Conservation (phyloP, 1,140 invertebrate species). For the Zaprionus tsacasi region DNA sequence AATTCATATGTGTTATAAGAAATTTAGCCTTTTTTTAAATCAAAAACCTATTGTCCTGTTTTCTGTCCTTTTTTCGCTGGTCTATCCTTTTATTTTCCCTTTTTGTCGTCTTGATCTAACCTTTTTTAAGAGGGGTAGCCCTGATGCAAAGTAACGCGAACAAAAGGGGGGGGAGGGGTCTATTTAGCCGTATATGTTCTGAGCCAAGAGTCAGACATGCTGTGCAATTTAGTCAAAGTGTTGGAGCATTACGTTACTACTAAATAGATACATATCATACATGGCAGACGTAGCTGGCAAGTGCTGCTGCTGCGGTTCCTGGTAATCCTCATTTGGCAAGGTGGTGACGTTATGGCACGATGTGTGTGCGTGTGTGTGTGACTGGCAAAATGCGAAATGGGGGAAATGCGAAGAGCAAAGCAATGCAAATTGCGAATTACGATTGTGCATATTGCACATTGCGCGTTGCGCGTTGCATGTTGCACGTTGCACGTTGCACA, state of each 20-base stretch:
- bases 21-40: no score
- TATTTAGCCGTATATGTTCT: neutral
- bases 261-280: no score
- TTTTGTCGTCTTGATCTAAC: no score
- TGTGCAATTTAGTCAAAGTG: neutral
- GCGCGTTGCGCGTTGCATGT: neutral
- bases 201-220: constrained; percentile 1
- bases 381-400: neutral
- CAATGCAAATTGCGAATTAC: constrained; percentile 3
- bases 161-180: no score
- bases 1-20: no score
- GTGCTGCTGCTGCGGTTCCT: neutral
- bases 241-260: neutral
- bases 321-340: constrained; percentile 5
- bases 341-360: constrained; percentile 3
- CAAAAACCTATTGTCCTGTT: no score
- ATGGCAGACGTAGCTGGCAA: no score
- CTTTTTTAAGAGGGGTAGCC: no score
- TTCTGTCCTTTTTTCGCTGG: no score
- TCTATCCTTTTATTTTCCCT: no score
- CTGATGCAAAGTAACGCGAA: no score
- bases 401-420: neutral
- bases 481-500: neutral
- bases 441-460: constrained; percentile 2
- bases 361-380: neutral